Conservation (phyloP, 2,797 vertebrate species). For the Urocyon cinereoargenteus region DNA sequence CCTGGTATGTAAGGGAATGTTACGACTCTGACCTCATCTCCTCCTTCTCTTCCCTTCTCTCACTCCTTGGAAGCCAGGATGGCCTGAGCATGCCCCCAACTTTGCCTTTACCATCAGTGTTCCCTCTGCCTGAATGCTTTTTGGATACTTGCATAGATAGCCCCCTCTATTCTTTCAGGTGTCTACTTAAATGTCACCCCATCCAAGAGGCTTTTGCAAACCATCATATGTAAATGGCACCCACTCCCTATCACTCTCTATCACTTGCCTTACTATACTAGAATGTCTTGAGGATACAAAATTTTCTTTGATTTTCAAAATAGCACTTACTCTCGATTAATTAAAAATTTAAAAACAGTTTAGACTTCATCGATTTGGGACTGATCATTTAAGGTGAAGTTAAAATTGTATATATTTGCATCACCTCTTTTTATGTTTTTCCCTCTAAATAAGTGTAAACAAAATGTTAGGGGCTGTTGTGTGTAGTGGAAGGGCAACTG, state of each 20-base stretch:
- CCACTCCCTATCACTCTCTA: neutral
- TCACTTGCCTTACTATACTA: neutral
- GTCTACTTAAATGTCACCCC: neutral
- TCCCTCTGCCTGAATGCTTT: neutral
- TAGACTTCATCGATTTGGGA: neutral
- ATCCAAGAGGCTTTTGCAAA: neutral
- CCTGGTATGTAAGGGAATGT: neutral
- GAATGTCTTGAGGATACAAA: neutral
- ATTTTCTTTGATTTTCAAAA: neutral
- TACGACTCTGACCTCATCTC: neutral
- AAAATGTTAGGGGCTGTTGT: neutral
- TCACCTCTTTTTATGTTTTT: neutral
- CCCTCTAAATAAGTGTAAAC: neutral
- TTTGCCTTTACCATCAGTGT: neutral
- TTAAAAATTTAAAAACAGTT: neutral
- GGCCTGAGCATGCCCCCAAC: too few relatives aligned
- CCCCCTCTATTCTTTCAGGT: neutral
- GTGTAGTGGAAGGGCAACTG: neutral
- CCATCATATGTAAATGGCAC: neutral
- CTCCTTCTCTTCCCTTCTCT: neutral
- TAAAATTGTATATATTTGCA: neutral
- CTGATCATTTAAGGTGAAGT: neutral
- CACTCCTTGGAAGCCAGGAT: neutral
- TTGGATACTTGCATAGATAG: neutral
- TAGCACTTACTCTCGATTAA: neutral